A percentile compares a stretch with the other conserved stretches of the same genome.
These are phyloP conservation scores for Scopus umbretta DNA, from an alignment of 2,113 vertebrate species.

Conservation along the genomic window DNA sequence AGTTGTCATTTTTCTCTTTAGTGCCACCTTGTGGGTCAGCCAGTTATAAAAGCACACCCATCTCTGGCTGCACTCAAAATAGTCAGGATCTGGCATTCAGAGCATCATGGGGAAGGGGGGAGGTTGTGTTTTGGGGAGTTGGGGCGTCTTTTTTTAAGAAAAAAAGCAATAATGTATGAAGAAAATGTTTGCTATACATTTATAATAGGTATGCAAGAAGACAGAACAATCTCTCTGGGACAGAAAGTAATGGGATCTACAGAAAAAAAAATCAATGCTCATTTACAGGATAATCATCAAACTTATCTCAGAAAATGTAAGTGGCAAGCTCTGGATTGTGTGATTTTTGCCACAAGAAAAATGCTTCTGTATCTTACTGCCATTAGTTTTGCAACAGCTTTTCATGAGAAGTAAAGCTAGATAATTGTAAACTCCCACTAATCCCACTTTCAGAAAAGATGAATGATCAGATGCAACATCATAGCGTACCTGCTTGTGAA, in stretches of 20 bases:
- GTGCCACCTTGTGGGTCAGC: constrained; percentile 79
- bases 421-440: constrained; percentile 39
- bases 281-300: constrained; percentile 70
- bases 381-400: constrained; percentile 33
- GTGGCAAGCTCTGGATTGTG: constrained; percentile 45
- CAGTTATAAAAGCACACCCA: constrained; percentile 20
- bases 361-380: constrained; percentile 16
- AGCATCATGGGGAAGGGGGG: not conserved
- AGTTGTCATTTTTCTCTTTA: constrained; percentile 76
- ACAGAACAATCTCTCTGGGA: constrained; percentile 47
- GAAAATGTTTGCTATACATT: constrained; percentile 33
- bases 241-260: constrained; percentile 59
- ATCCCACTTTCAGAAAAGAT: constrained; percentile 22
- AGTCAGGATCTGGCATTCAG: not conserved
- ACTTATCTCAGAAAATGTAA: constrained; percentile 60
- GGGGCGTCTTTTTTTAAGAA: not conserved
- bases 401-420: constrained; percentile 26
- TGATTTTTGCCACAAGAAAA: constrained; percentile 63
- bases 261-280: constrained; percentile 54
- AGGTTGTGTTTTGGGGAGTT: not conserved
- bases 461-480: not conserved
- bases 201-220: constrained; percentile 44
- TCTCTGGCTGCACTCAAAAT: not conserved
- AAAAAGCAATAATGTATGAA: not conserved
- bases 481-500: not conserved